These are phyloP conservation scores for Sarcophilus harrisii DNA, from an alignment of 2,797 vertebrate species.

Conservation along the genomic window DNA sequence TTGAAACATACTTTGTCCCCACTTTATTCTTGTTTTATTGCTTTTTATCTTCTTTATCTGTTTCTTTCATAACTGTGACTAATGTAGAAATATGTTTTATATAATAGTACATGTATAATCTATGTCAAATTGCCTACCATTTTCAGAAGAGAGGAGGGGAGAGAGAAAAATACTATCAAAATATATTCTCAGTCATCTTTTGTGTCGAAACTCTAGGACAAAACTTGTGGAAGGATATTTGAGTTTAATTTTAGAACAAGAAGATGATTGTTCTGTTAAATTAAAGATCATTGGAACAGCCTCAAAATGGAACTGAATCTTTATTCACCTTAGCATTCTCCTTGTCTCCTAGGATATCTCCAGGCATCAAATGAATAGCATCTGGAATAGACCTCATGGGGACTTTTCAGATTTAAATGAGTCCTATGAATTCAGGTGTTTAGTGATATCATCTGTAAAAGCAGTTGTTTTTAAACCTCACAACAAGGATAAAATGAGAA, in stretches of 20 bases:
- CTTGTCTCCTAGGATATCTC: not conserved
- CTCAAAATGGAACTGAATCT: not conserved
- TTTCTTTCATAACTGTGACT: no score
- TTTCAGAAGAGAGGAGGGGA: no score
- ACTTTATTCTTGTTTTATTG: no score
- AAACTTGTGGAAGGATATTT: not conserved
- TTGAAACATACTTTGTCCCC: no score
- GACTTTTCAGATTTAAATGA: not conserved
- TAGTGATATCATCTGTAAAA: not conserved
- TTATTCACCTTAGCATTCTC: not conserved
- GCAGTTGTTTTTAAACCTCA: conserved; percentile 17
- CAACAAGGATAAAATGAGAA: not conserved
- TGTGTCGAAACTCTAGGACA: not conserved
- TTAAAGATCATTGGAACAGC: not conserved
- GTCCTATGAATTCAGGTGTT: not conserved
- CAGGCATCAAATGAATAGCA: not conserved
- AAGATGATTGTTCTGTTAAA: not conserved
- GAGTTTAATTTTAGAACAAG: not conserved
- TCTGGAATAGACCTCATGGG: not conserved
- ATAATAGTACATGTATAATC: no score
- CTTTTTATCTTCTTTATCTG: no score
- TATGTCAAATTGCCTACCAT: no score
- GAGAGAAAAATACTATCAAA: no score
- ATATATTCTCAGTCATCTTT: not conserved
- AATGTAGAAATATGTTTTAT: no score